Base-by-base conservation (phyloP, 2,888 invertebrate genomes). In the Caenorhabditis sp. region DNA sequence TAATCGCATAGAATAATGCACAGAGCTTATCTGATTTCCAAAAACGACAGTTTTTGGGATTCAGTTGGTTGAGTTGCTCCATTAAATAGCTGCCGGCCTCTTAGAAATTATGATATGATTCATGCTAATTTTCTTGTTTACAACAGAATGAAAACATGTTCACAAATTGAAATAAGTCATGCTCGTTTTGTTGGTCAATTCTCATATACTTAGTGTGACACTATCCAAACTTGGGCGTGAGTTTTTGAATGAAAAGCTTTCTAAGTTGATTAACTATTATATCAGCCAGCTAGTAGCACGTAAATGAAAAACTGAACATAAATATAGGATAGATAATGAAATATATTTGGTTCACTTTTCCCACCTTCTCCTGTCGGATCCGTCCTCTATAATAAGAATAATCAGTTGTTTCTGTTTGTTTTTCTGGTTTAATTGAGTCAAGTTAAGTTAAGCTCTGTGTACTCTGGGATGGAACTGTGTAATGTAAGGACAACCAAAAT, bases 351-450 rank as follows among this genome's bases (percentile, higher is more conserved):
- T 67, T 51, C 44, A 50, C 51, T 35, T 53, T 67, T 67, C 76
- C 76, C 76, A 81, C 81, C 81, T 81, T 81, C 64, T 81, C 81
- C 56, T 81, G 81, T 56, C 81, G 81, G 61, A 81, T 67, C 50
- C 81, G 81, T 71, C 81, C 81, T 81, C 81, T 81, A 81, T 55
- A 81, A 81, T 61, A 76, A 74, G 18, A 22, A 56, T 32, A 32
- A 18, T 32, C 18, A 32, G 32, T 56, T 56, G 18, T 56, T 32
- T 56, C 18, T 5, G 3, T 28, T 32, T 28, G 28, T 2, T 40
- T 6, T 6, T 4, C 1, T 44, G 24, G 28, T 44, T 47, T 20
- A 32, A 20, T 64, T 51, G 26, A 47, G 47, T 71, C 32, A 18
- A 58, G 32, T 51, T 37, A 28, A 58, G 50, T n/a, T n/a, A n/a